These are phyloP conservation scores for Thalpophila matura DNA, from an alignment of 2,888 invertebrate species.

Conservation along the genomic window DNA sequence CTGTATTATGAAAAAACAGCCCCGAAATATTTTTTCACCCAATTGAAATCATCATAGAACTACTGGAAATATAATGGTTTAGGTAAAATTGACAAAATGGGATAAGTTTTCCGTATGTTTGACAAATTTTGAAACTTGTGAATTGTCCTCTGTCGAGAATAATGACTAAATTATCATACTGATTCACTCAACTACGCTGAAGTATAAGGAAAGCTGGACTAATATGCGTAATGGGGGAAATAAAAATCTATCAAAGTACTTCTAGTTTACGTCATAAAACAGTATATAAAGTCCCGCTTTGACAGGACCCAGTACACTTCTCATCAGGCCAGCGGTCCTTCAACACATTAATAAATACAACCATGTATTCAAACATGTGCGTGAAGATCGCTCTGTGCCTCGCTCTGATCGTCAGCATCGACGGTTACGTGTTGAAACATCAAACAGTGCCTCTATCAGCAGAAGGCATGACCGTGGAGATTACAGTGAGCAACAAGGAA, in stretches of 20 bases:
- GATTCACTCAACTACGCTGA: constrained; percentile 20
- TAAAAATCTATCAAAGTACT: neutral
- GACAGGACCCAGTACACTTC: constrained; percentile 16
- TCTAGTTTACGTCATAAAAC: constrained; percentile 32
- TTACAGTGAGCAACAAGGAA: constrained; percentile 52
- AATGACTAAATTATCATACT: neutral
- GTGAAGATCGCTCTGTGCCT: constrained; percentile 56
- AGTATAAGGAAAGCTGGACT: constrained; percentile 3
- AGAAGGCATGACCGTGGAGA: constrained; percentile 60
- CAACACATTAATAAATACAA: constrained; percentile 54
- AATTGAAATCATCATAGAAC: too few species aligned
- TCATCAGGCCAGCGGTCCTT: constrained; percentile 18
- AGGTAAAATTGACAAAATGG: too few species aligned
- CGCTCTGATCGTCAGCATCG: constrained; percentile 50
- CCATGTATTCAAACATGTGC: constrained; percentile 56
- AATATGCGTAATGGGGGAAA: constrained; percentile 5
- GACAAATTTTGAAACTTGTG: neutral
- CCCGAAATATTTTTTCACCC: too few species aligned
- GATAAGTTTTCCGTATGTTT: too few species aligned
- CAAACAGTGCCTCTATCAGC: constrained; percentile 47
- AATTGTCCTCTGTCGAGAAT: neutral
- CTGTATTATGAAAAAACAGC: too few species aligned
- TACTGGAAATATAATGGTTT: too few species aligned
- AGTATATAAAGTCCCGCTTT: constrained; percentile 34
- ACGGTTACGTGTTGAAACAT: constrained; percentile 54